Evolutionary conservation across 2,113 vertebrate species (phyloP), one percentile per base, ranked within the genome.

Genomic region (Callaeas wilsoni): DNA sequence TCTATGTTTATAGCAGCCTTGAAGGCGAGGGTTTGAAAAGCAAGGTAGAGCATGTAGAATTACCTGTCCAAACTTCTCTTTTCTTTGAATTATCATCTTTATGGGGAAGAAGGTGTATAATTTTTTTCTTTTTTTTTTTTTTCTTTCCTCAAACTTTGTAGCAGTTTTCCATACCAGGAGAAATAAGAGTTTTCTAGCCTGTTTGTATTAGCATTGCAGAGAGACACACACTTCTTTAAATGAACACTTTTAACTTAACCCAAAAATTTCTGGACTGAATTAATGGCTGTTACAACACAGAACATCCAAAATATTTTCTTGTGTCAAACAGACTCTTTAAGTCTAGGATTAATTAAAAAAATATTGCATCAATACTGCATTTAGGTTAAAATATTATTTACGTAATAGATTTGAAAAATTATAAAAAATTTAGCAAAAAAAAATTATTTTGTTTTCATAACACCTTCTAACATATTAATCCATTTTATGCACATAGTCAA

Each of bases 21-120:
- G 39, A 84, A 16, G 9, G 4, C 41, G 13, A 60, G 7, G 20
- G 1, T 55, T 88, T 52, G 33, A 70, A 80, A 90, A 83, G 6
- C 6, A 55, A 69, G 20, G 4, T 2, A 35, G 6, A 21, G 3
- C 4, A 76, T 8, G 4, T 7, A 44, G 22, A 65, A 87, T 52
- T 87, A 85, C n/a, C n/a, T 75, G 19, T 39, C 8, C 10, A 63
- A 63, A 77, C 2, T 41, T 57, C 7, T 64, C 13, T 57, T 69
- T 57, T 35, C 53, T 52, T 50, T 46, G 2, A 70, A 21, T 71
- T 44, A 7, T 6, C 4, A 82, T 93, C 3, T 76, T 92, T 67
- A 37, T 16, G 49, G 11, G 14, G 4, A 42, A 84, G 30, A 67
- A 87, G 1, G 4, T 33, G 2, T 9, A 47, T 39, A 7, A 0